phyloP scores from a whole-genome alignment of 2,797 vertebrate genomes.

The Enteromius mattozi region DNA sequence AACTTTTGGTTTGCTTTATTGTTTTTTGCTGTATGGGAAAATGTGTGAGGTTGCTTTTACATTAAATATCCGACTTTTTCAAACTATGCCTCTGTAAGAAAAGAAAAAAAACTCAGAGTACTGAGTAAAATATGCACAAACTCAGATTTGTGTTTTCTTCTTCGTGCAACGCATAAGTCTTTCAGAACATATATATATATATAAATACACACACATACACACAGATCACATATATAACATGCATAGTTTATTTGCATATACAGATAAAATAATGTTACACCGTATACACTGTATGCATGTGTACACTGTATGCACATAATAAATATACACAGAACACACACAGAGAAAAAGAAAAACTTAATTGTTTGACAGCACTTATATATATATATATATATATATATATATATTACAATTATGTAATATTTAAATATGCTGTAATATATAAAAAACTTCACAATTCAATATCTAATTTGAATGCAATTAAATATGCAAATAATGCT shows the following conservation, averaged over 20 bases:
- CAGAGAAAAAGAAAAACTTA: too few species aligned
- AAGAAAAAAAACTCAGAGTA: slow-evolving; percentile 63
- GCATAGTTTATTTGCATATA: too few species aligned
- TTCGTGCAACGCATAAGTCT: slow-evolving; percentile 32
- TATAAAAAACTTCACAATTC: too few species aligned
- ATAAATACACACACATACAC: too few species aligned
- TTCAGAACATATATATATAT: not conserved
- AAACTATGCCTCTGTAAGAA: slow-evolving; percentile 83
- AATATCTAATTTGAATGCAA: too few species aligned
- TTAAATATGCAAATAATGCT: too few species aligned
- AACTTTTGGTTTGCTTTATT: slow-evolving; percentile 77
- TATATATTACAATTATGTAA: not conserved
- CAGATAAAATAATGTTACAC: too few species aligned
- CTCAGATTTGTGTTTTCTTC: slow-evolving; percentile 53
- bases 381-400: not conserved
- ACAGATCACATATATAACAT: too few species aligned
- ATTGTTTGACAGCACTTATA: too few species aligned
- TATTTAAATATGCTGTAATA: too few species aligned
- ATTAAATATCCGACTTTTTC: slow-evolving; percentile 82
- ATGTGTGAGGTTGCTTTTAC: slow-evolving; percentile 78
- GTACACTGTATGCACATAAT: too few species aligned
- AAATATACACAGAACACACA: too few species aligned
- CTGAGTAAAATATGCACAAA: slow-evolving; percentile 80
- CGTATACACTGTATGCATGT: not conserved
- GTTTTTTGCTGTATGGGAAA: slow-evolving; percentile 51